Conservation (phyloP, 2,113 vertebrate species). For the Pelodiscus sinensis region DNA sequence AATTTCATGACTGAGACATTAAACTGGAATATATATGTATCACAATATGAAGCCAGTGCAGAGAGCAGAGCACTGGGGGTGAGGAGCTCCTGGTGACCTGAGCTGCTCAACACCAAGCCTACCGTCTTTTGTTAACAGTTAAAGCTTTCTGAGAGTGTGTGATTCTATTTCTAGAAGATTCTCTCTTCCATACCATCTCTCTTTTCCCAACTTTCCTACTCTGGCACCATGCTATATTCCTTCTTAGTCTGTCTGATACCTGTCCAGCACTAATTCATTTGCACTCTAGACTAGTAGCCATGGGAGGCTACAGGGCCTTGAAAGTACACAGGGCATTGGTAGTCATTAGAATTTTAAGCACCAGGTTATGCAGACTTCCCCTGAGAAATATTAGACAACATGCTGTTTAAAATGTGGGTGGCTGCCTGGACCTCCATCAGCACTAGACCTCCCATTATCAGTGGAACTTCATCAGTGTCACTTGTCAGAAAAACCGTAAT, state of each 20-base stretch:
- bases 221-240: neutral
- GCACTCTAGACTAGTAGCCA: neutral
- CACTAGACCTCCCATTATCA: neutral
- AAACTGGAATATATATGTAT: neutral
- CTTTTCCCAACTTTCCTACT: neutral
- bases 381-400: neutral
- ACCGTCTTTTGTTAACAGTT: rapidly evolving
- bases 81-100: neutral
- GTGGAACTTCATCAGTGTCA: neutral
- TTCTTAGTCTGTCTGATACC: neutral
- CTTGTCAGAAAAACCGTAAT: neutral
- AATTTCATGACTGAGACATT: neutral
- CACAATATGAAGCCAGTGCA: neutral
- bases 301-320: neutral
- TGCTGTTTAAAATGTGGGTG: neutral
- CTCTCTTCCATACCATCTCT: neutral
- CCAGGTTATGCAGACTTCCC: neutral
- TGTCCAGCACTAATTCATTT: neutral
- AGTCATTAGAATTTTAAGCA: neutral
- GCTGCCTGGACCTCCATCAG: neutral
- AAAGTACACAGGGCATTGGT: neutral
- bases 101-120: neutral
- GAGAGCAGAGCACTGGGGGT: neutral
- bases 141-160: neutral
- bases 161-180: neutral